Conservation (phyloP, 2,113 vertebrate genomes). For the Ictalurus furcatus region DNA sequence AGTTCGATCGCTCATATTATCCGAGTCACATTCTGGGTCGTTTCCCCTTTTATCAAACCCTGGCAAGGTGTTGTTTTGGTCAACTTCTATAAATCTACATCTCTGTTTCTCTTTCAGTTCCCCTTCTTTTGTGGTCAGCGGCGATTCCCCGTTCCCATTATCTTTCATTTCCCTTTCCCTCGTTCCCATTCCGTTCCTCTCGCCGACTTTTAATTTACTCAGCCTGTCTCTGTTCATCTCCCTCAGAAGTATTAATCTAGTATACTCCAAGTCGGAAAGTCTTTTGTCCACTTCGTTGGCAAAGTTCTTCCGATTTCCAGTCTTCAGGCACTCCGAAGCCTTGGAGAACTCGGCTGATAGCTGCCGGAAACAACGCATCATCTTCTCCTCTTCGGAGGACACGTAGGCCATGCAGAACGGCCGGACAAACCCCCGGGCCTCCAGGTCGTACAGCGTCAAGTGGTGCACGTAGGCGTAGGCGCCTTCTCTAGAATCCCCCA, state of each 20-base stretch:
- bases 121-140: constrained; percentile 4
- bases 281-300: constrained; percentile 89
- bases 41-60: neutral
- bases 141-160: neutral
- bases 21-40: neutral
- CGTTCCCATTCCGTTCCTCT: neutral
- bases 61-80: no score
- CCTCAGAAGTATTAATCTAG: constrained; percentile 71
- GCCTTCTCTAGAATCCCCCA: constrained; percentile 89
- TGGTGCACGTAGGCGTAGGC: constrained; percentile 92
- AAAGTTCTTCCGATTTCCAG: constrained; percentile 92
- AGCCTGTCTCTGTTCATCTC: constrained; percentile 31
- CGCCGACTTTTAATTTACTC: neutral
- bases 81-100: constrained; percentile 14
- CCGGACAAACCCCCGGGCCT: constrained; percentile 91
- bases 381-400: constrained; percentile 87
- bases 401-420: constrained; percentile 97
- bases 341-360: constrained; percentile 84
- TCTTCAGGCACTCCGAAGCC: constrained; percentile 92
- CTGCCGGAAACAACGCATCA: constrained; percentile 87
- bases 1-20: neutral
- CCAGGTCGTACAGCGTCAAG: constrained; percentile 90
- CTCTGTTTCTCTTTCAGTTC: constrained; percentile 20
- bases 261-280: constrained; percentile 88
- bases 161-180: neutral